Evolutionary conservation across 2,888 invertebrate species (phyloP).

Genomic region (Exephanes ischioxanthus): DNA sequence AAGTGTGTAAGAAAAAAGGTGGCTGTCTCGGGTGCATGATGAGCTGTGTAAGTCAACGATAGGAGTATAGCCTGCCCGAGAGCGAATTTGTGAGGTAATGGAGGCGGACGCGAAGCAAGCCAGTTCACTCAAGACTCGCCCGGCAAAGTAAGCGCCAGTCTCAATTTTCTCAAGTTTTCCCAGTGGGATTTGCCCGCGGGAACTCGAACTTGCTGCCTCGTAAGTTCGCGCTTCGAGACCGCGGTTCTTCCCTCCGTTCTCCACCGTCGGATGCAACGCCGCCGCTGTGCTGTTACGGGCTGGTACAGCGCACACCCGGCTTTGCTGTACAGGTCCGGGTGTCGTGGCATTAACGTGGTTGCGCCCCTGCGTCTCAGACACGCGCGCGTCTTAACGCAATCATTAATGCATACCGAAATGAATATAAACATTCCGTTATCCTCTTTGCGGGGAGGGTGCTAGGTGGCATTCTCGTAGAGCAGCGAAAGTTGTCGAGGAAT

Average conservation of each 20-base stretch:
- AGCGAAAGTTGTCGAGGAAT: conserved; percentile 28
- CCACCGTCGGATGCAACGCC: background rate
- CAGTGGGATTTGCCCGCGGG: conserved; percentile 45
- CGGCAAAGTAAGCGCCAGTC: conserved; percentile 59
- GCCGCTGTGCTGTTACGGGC: background rate
- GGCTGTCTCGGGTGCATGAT: conserved; percentile 38
- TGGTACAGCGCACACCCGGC: background rate
- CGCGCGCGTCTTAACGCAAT: conserved; percentile 75
- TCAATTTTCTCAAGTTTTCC: conserved; percentile 64
- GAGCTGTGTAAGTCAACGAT: conserved; percentile 29
- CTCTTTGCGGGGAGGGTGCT: conserved; percentile 70
- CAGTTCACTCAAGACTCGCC: conserved; percentile 54
- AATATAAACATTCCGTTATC: conserved; percentile 80
- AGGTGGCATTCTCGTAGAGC: conserved; percentile 5
- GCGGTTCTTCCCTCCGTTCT: conserved; percentile 10
- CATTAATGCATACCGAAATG: conserved; percentile 79
- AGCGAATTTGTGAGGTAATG: conserved; percentile 54
- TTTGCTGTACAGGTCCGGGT: background rate
- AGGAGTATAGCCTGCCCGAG: conserved; percentile 32
- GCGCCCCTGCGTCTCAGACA: conserved; percentile 6
- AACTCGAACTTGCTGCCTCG: conserved; percentile 40
- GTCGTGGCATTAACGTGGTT: conserved; percentile 5
- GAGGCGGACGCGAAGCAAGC: conserved; percentile 50
- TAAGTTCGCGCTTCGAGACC: conserved; percentile 15
- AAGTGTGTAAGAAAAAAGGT: conserved; percentile 4